Evolutionary conservation across 2,797 vertebrate genomes (phyloP), one percentile per base, ranked within the genome.

Genomic region (Syngnathus rostellatus): DNA sequence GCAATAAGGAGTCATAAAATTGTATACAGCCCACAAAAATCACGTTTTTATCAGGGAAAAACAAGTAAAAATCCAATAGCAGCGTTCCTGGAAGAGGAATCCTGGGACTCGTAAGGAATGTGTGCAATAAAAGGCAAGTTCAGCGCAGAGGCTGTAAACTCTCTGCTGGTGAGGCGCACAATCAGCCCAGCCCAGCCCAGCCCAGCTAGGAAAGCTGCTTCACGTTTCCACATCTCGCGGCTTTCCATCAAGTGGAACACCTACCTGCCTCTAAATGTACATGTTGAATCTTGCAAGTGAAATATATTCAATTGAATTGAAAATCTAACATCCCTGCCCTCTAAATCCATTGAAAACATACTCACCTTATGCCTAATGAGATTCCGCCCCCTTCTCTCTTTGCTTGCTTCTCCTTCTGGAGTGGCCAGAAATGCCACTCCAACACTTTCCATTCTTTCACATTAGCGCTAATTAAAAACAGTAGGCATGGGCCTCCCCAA

Each of bases 391-490:
- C 46, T 60, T 60, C 48, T 51, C 62, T 41, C 31, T 60, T 43
- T 43, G 23, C 39, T 62, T 63, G 46, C 53, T 62, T 65, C 68
- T 62, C 37, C 62, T n/a, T 64, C 68, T 69, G 72, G 67, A 6
- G 17, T 40, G 8, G 38, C 59, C 39, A 41, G n/a, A n/a, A 60
- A n/a, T 12, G 37, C 38, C 58, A 43, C 66, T 75, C 70, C 58
- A 71, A 79, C 72, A 78, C 71, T 83, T 83, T 85, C 73, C 79
- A 77, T 61, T 72, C 67, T 1, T 67, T 70, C 75, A 81, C 83
- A 79, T 86, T 80, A 84, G 70, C 70, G 68, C 68, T 86, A 73
- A 85, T 86, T 85, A 84, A 77, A 83, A 83, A 43, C 83, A 82
- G 79, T 70, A 70, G 74, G 69, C 40, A 54, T 25, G 57, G 69